phyloP scores from a whole-genome alignment of 2,797 vertebrate genomes.

The Knipowitschia caucasica region DNA sequence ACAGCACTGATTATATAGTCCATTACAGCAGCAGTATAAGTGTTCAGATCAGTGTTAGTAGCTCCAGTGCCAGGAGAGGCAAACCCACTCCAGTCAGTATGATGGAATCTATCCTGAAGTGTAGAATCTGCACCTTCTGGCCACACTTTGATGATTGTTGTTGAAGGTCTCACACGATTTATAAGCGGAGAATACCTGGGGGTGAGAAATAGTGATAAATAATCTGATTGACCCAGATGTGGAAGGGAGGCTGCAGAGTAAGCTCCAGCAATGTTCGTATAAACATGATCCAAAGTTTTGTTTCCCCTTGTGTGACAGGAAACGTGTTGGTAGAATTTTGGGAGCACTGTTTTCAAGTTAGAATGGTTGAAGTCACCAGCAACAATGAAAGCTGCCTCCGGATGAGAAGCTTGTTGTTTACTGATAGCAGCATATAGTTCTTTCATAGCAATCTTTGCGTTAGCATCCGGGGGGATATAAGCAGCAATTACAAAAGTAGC shows the following conservation, averaged over 20 bases:
- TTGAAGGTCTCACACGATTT: no score
- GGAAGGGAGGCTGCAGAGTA: not conserved
- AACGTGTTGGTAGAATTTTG: not conserved
- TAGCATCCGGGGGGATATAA: not conserved
- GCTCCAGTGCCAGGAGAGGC: no score
- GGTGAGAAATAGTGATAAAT: no score
- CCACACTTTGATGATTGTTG: not conserved
- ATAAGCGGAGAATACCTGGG: no score
- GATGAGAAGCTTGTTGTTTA: not conserved
- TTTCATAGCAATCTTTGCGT: not conserved
- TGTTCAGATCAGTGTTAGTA: not conserved
- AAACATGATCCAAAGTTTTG: not conserved
- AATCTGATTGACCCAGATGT: not conserved
- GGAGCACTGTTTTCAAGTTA: not conserved
- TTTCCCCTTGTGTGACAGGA: not conserved
- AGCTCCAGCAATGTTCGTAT: not conserved
- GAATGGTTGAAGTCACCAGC: not conserved
- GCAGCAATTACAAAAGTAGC: not conserved
- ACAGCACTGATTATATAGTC: not conserved
- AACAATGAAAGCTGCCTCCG: not conserved
- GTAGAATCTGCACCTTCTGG: not conserved
- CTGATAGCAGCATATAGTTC: not conserved
- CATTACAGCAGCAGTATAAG: not conserved
- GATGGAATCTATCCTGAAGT: not conserved
- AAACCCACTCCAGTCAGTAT: not conserved